Percentiles rank a stretch among this genome's conserved stretches.
phyloP scores from a whole-genome alignment of 2,113 vertebrate species.

The Perccottus glenii region DNA sequence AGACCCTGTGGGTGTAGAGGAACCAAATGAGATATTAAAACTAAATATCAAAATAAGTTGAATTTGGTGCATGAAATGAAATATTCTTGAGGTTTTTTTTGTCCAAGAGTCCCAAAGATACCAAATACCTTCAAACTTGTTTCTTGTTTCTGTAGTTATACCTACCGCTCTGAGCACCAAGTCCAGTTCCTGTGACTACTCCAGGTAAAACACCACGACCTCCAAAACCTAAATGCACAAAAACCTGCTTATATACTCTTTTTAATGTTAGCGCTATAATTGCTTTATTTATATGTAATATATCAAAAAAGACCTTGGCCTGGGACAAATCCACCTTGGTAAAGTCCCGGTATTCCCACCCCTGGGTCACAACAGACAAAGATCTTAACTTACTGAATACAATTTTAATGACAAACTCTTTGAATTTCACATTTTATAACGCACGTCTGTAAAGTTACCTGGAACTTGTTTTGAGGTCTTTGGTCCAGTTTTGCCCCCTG shows the following conservation, averaged over 20 bases:
- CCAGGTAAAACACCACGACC: constrained; percentile 75
- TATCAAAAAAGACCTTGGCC: constrained; percentile 57
- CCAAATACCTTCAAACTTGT: background rate
- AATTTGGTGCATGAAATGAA: no score
- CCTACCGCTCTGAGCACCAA: constrained; percentile 69
- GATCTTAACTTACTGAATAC: background rate
- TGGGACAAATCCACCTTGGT: constrained; percentile 73
- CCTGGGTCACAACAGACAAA: constrained; percentile 44
- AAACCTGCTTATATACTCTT: background rate
- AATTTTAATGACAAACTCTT: background rate
- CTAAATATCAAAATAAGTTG: no score
- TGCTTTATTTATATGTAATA: background rate
- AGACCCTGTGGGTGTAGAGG: constrained; percentile 30
- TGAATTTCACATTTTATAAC: background rate
- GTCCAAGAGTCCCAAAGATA: no score
- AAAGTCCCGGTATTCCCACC: constrained; percentile 72
- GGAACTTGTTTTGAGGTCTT: constrained; percentile 76
- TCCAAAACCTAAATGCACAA: constrained; percentile 62
- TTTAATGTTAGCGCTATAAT: background rate
- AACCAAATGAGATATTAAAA: background rate
- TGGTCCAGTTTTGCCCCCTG: constrained; percentile 53
- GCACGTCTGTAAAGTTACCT: constrained; percentile 51
- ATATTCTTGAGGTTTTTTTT: no score
- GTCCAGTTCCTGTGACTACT: constrained; percentile 70
- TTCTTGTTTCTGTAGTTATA: background rate